These are phyloP conservation scores for Podargus strigoides DNA, from an alignment of 2,797 vertebrate genomes.

Conservation along the genomic window DNA sequence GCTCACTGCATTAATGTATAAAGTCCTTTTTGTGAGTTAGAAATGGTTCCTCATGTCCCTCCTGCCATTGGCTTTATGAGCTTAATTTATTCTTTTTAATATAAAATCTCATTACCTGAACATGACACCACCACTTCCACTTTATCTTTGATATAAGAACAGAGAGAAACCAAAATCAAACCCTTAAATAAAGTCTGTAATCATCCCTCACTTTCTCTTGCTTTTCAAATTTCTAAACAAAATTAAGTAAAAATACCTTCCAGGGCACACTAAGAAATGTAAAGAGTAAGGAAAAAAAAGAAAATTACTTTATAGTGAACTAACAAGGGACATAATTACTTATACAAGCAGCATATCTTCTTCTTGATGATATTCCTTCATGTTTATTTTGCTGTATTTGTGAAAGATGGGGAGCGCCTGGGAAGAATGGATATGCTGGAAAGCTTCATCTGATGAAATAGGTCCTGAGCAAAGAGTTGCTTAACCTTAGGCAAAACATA, in stretches of 20 bases:
- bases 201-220: constrained; percentile 83
- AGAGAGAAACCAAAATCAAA: constrained; percentile 99
- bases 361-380: constrained; percentile 21
- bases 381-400: constrained; percentile 2
- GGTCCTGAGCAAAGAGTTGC: constrained; percentile 56
- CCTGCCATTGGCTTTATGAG: constrained; percentile 72
- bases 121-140: constrained; percentile 84
- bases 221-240: constrained; percentile 86
- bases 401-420: background rate
- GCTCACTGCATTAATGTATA: constrained; percentile 66
- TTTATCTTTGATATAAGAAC: constrained; percentile 97
- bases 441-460: background rate
- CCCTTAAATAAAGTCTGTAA: constrained; percentile 98
- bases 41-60: constrained; percentile 66
- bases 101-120: constrained; percentile 96
- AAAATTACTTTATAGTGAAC: constrained; percentile 82
- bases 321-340: constrained; percentile 84
- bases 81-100: constrained; percentile 88
- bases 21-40: constrained; percentile 62
- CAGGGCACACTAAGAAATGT: constrained; percentile 79
- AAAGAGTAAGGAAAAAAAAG: background rate
- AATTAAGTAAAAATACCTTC: constrained; percentile 83
- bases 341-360: constrained; percentile 27
- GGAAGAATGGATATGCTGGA: background rate
- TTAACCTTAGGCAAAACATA: constrained; percentile 60